Percentiles rank a stretch among this genome's conserved stretches.
These are phyloP conservation scores for Gymnocypris eckloni DNA, from an alignment of 2,797 vertebrate species.

Conservation along the genomic window DNA sequence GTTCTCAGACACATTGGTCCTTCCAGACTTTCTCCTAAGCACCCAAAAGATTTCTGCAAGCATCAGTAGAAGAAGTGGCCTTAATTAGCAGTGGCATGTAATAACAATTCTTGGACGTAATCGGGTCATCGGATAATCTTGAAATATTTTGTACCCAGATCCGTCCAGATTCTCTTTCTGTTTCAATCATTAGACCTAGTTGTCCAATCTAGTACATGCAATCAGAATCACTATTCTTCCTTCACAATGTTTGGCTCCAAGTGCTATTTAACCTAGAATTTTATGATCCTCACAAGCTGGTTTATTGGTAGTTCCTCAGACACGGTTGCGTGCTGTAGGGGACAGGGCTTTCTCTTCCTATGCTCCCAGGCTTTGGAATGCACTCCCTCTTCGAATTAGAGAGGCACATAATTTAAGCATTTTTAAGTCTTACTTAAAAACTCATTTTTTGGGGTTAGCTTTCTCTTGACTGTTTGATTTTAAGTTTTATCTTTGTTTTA, in stretches of 20 bases:
- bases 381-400: no score
- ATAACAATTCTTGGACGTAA: neutral
- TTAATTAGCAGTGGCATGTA: neutral
- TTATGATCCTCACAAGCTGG: no score
- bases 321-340: no score
- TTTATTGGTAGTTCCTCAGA: no score
- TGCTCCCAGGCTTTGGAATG: no score
- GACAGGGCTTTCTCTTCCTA: no score
- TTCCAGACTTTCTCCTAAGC: slow-evolving; percentile 17
- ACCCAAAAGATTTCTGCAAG: slow-evolving; percentile 18
- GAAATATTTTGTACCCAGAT: slow-evolving; percentile 1
- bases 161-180: neutral
- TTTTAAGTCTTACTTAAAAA: no score
- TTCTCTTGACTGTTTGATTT: no score
- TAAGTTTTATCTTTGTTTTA: no score
- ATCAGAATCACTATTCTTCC: neutral
- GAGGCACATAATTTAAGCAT: no score
- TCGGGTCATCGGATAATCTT: slow-evolving; percentile 29
- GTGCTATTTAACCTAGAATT: neutral
- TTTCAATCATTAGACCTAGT: neutral
- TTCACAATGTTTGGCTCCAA: neutral
- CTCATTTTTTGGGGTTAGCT: no score
- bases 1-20: slow-evolving; percentile 15
- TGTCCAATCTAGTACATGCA: slow-evolving; percentile 2
- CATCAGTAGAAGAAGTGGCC: slow-evolving; percentile 14